Percentiles rank a stretch among this genome's conserved stretches.
Conservation (phyloP, 2,888 invertebrate genomes). For the Temnothorax ravouxi region DNA sequence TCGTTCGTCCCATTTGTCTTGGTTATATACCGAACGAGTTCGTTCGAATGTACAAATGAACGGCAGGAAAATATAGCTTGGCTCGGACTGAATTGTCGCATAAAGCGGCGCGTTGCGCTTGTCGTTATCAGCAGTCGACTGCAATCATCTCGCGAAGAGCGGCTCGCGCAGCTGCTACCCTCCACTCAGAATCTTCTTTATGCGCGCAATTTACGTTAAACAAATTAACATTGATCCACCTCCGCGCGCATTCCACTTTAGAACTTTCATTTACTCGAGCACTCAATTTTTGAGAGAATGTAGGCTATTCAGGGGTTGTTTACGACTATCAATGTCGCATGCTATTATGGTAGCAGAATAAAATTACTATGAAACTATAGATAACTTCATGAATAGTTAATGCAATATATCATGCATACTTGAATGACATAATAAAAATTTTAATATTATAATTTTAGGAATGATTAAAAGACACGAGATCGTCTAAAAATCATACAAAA, state of each 20-base stretch:
- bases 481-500: not conserved
- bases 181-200: constrained; percentile 33
- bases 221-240: constrained; percentile 75
- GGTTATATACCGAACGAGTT: constrained; percentile 20
- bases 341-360: not conserved
- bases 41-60: constrained; percentile 31
- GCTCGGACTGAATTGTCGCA: constrained; percentile 45
- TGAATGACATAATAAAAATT: not conserved
- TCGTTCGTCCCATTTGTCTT: constrained; percentile 49
- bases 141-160: constrained; percentile 60
- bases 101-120: constrained; percentile 56
- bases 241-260: constrained; percentile 12
- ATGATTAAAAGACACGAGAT: not conserved
- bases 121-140: constrained; percentile 54
- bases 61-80: constrained; percentile 32
- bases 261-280: not conserved
- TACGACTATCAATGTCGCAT: not conserved
- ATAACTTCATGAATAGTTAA: not conserved
- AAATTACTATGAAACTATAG: not conserved
- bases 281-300: not conserved
- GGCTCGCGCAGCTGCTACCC: constrained; percentile 71
- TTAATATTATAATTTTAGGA: not conserved
- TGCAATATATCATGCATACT: not conserved
- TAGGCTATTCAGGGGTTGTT: not conserved
- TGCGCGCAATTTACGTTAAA: constrained; percentile 72